phyloP scores from a whole-genome alignment of 2,797 vertebrate genomes.

The Semaprochilodus insignis region DNA sequence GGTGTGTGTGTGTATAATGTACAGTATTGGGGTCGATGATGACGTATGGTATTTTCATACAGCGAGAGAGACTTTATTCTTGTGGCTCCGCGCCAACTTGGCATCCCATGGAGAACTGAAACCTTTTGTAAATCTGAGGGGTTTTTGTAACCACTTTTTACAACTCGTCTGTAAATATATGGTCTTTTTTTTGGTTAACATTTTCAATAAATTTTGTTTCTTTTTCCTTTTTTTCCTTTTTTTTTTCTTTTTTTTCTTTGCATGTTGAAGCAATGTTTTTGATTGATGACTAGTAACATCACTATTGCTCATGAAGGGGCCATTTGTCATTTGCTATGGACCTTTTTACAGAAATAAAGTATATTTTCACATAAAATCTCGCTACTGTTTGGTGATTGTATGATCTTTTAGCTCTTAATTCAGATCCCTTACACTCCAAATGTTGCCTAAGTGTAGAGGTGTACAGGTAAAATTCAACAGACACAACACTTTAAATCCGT shows the following conservation, averaged over 20 bases:
- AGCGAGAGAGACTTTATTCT: conserved; percentile 54
- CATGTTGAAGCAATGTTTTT: conserved; percentile 71
- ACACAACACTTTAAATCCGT: not conserved
- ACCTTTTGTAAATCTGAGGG: conserved; percentile 71
- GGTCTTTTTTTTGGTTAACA: conserved; percentile 44
- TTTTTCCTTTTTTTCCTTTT: conserved; percentile 65
- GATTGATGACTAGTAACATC: conserved; percentile 59
- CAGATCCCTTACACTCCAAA: not conserved
- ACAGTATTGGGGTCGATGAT: conserved; percentile 57
- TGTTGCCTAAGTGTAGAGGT: not conserved
- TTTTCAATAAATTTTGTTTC: conserved; percentile 72
- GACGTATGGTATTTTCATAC: conserved; percentile 73
- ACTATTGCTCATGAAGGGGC: conserved; percentile 59
- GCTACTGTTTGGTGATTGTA: not conserved
- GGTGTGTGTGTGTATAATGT: conserved; percentile 51
- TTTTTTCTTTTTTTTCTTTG: conserved; percentile 78
- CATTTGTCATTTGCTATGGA: conserved; percentile 71
- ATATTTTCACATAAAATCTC: conserved; percentile 85
- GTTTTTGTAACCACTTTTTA: conserved; percentile 77
- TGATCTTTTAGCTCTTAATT: not conserved
- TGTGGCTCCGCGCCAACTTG: conserved; percentile 59
- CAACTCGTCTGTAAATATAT: conserved; percentile 78
- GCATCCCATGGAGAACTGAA: conserved; percentile 67
- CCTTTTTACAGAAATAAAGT: conserved; percentile 87
- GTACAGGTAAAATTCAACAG: not conserved